These are phyloP conservation scores for Frankliniella intonsa DNA, from an alignment of 2,888 invertebrate species.

Conservation along the genomic window DNA sequence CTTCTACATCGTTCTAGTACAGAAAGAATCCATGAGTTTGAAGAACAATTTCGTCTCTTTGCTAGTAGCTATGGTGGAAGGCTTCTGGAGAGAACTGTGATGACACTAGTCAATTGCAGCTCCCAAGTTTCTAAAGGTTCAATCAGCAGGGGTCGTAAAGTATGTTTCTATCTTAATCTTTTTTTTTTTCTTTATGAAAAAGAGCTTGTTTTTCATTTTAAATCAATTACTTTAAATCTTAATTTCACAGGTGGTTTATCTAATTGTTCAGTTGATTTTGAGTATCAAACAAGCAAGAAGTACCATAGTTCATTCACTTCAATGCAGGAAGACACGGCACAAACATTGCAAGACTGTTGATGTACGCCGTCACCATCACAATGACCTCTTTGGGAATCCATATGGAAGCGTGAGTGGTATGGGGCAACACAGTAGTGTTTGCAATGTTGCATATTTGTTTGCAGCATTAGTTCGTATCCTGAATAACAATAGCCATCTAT, in stretches of 20 bases:
- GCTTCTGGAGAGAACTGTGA: conserved; percentile 54
- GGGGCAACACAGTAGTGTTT: background rate
- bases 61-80: conserved; percentile 57
- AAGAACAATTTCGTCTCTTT: conserved; percentile 57
- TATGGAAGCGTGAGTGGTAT: background rate
- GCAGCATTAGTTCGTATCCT: background rate
- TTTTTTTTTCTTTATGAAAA: too few relatives aligned
- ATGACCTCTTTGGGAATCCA: conserved; percentile 50
- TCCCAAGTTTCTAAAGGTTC: conserved; percentile 46
- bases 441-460: conserved; percentile 5
- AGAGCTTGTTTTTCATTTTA: background rate
- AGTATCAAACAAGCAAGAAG: conserved; percentile 56
- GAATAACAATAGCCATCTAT: background rate
- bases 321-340: conserved; percentile 53
- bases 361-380: conserved; percentile 57
- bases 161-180: background rate
- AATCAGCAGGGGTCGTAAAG: background rate
- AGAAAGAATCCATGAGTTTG: conserved; percentile 54
- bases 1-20: conserved; percentile 53
- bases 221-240: background rate
- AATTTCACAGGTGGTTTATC: background rate
- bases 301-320: conserved; percentile 54
- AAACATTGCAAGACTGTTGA: conserved; percentile 49
- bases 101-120: conserved; percentile 53
- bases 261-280: conserved; percentile 47